Conservation (phyloP, 2,113 vertebrate species). For the Saguinus midas region DNA sequence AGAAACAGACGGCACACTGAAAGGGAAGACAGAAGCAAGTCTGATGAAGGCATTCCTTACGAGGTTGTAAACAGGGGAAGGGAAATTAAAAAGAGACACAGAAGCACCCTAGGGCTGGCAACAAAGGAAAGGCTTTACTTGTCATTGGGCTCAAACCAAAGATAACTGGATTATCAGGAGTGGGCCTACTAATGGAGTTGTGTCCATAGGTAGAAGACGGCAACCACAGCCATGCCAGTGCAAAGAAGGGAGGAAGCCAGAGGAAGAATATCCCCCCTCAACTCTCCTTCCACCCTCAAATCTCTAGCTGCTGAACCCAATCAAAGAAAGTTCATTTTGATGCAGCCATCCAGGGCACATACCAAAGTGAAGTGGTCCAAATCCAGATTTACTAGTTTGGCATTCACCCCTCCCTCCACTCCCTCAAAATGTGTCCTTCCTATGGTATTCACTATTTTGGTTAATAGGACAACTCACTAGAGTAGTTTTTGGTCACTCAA, state of each 20-base stretch:
- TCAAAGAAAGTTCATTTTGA: neutral
- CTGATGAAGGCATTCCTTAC: neutral
- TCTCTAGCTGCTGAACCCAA: neutral
- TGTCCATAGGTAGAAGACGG: neutral
- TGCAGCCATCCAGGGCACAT: neutral
- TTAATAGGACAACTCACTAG: neutral
- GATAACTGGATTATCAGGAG: neutral
- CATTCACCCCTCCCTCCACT: neutral
- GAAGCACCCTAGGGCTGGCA: neutral
- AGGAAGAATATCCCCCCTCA: neutral
- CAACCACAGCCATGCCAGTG: neutral
- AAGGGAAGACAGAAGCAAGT: neutral
- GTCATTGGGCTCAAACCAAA: neutral
- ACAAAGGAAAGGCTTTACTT: neutral
- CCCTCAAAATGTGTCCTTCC: neutral
- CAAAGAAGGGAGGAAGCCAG: neutral
- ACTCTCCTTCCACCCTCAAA: neutral
- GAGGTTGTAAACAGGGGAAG: neutral
- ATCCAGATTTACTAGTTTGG: neutral
- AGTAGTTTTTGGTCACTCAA: neutral
- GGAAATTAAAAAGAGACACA: neutral
- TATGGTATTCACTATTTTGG: neutral
- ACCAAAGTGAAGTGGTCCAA: neutral
- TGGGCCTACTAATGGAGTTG: neutral
- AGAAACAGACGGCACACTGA: neutral